Percentiles rank a stretch among this genome's conserved stretches.
These are phyloP conservation scores for Xanthorhoe designata DNA, from an alignment of 2,888 invertebrate species.

Conservation along the genomic window DNA sequence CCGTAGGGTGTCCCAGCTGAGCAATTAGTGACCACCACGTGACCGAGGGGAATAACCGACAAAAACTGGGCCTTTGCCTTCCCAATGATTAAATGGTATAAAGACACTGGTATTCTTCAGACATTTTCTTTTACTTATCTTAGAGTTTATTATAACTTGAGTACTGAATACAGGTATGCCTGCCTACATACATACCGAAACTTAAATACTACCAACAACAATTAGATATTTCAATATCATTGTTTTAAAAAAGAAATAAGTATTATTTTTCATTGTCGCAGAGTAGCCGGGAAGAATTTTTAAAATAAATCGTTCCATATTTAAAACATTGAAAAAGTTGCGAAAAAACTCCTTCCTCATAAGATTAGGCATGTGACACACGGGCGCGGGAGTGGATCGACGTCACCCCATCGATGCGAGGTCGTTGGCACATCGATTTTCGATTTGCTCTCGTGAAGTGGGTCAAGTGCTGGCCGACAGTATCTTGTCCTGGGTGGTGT, in stretches of 20 bases:
- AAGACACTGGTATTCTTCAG: constrained; percentile 32
- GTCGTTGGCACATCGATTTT: constrained; percentile 80
- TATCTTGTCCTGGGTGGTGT: constrained; percentile 47
- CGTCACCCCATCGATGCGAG: constrained; percentile 50
- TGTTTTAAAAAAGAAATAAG: not conserved
- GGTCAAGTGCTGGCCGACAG: constrained; percentile 76
- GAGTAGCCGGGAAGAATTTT: not conserved
- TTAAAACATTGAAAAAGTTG: not conserved
- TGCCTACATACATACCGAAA: no score
- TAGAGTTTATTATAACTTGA: not conserved
- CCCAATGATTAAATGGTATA: constrained; percentile 50
- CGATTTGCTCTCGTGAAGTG: constrained; percentile 79
- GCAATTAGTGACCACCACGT: constrained; percentile 82
- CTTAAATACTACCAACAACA: no score
- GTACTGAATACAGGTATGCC: no score
- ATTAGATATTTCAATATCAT: no score
- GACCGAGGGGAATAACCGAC: constrained; percentile 76
- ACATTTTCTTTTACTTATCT: constrained; percentile 2
- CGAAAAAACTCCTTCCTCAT: constrained; percentile 26
- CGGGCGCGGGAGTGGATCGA: constrained; percentile 64
- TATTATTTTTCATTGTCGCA: not conserved
- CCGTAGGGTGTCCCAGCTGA: constrained; percentile 78
- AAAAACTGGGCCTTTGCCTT: constrained; percentile 48
- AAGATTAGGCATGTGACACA: constrained; percentile 37
- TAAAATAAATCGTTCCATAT: not conserved